Percentiles rank a stretch among this genome's conserved stretches.
Evolutionary conservation across 37 sponge, comb jelly and placozoan genomes (phyloP).

Genomic region (Chondrilla cf. caribensis): DNA sequence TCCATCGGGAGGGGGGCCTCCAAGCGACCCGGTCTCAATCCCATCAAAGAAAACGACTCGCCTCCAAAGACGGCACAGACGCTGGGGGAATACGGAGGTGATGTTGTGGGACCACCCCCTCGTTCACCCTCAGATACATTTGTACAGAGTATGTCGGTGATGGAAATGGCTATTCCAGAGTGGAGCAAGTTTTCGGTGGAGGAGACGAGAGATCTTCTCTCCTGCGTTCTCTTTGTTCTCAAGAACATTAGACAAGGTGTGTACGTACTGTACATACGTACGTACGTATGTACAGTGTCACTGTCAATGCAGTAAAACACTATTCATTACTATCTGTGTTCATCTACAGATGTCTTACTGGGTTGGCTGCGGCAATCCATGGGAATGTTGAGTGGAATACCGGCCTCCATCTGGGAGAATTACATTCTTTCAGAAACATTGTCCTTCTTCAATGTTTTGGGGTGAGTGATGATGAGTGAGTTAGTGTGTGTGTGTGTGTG

Average conservation of each 20-base stretch:
- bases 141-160: not conserved
- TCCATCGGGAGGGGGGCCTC: not conserved
- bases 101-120: constrained; percentile 19
- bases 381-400: constrained; percentile 39
- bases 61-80: constrained; percentile 6
- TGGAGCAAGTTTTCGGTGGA: constrained; percentile 46
- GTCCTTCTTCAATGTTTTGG: constrained; percentile 63
- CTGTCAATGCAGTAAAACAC: not conserved
- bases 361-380: constrained; percentile 61
- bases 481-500: not conserved
- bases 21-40: not conserved
- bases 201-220: constrained; percentile 71
- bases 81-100: constrained; percentile 5
- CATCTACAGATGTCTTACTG: constrained; percentile 35
- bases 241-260: constrained; percentile 73
- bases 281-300: not conserved
- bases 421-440: constrained; percentile 31
- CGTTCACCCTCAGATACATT: not conserved
- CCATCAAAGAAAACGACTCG: not conserved
- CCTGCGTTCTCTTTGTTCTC: constrained; percentile 83
- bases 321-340: not conserved
- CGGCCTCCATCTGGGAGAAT: constrained; percentile 55
- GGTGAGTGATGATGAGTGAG: constrained; percentile 31
- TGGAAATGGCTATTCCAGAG: constrained; percentile 27
- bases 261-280: not conserved